Evolutionary conservation across 2,888 invertebrate species (phyloP).

Genomic region (Augochlorella aurata): DNA sequence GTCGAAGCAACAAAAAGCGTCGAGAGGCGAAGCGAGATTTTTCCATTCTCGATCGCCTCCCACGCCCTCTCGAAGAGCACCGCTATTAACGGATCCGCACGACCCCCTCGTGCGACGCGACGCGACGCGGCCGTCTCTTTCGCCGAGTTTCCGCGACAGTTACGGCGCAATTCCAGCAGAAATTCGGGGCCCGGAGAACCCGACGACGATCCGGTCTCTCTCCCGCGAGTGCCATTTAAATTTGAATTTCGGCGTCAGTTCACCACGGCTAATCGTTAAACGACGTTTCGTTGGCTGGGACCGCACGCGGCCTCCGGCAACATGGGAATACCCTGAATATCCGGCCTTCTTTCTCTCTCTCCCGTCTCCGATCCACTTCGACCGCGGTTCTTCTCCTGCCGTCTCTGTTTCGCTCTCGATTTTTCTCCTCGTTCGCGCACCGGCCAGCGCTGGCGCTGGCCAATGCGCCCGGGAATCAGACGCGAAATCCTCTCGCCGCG

Average conservation of each 20-base stretch:
- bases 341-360: conserved; percentile 38
- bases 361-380: conserved; percentile 13
- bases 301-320: conserved; percentile 47
- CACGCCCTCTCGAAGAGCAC: background rate
- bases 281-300: conserved; percentile 66
- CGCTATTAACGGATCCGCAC: background rate
- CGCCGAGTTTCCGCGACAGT: conserved; percentile 4
- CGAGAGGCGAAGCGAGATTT: background rate
- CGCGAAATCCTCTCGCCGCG: conserved; percentile 47
- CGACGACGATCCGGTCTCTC: conserved; percentile 46
- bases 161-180: conserved; percentile 56
- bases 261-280: conserved; percentile 72
- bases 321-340: conserved; percentile 57
- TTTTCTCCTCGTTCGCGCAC: conserved; percentile 7
- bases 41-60: background rate
- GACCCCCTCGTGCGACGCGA: background rate
- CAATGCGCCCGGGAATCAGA: conserved; percentile 37
- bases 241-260: conserved; percentile 69
- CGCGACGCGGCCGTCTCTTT: background rate
- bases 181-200: conserved; percentile 49
- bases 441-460: too few relatives aligned
- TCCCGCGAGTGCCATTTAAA: conserved; percentile 70
- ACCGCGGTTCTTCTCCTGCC: conserved; percentile 22
- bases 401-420: background rate
- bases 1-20: background rate